A percentile compares a stretch with the other conserved stretches of the same genome.
phyloP scores from a whole-genome alignment of 1,140 invertebrate species.

The Oscheius sp. region DNA sequence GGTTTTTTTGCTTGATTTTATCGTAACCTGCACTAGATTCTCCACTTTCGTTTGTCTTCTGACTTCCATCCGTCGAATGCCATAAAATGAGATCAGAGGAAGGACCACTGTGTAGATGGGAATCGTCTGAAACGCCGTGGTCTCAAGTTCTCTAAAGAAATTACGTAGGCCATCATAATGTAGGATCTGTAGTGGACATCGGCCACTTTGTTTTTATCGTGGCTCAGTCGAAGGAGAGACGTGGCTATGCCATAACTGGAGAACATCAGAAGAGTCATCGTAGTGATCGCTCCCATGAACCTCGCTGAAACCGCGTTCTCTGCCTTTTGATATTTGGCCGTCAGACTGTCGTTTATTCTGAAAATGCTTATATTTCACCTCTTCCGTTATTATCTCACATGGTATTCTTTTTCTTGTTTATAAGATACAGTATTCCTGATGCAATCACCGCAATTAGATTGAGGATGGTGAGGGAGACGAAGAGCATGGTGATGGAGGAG shows the following conservation, averaged over 20 bases:
- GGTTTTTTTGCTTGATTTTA: background rate
- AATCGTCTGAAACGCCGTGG: background rate
- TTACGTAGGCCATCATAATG: slow-evolving; percentile 5
- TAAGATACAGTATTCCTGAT: background rate
- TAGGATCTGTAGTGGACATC: background rate
- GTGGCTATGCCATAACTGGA: background rate
- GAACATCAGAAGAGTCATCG: background rate
- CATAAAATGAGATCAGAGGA: background rate
- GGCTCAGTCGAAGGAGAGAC: background rate
- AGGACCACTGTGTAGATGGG: background rate
- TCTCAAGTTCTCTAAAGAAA: background rate
- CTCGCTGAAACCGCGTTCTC: background rate
- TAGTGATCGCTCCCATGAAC: background rate
- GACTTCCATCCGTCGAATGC: background rate
- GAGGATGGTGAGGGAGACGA: background rate
- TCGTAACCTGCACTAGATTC: background rate
- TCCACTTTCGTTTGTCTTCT: background rate
- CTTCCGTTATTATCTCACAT: background rate
- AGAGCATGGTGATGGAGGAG: background rate
- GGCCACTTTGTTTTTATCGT: background rate
- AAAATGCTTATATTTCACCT: background rate
- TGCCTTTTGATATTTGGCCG: background rate
- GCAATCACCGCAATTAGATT: background rate
- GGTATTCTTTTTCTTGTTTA: background rate
- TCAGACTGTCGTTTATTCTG: background rate